Evolutionary conservation across 1,140 invertebrate species (phyloP).

Genomic region (Pseudachorutes palmiensis): DNA sequence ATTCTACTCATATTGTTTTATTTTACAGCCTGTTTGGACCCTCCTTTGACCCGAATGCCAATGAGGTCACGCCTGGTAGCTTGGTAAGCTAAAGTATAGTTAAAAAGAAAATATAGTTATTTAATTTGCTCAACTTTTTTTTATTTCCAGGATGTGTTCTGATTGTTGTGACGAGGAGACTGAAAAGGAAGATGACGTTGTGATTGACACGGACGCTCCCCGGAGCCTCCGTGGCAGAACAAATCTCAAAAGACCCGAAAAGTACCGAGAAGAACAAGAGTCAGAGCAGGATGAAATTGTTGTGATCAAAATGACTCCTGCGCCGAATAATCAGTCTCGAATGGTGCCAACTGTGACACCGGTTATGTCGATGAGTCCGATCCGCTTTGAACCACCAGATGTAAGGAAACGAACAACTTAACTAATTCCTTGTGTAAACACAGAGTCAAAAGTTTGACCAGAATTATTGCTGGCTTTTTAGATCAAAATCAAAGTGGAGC

Average conservation of each 20-base stretch:
- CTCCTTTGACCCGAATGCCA: slow-evolving; percentile 81
- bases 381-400: background rate
- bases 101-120: background rate
- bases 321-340: too few species aligned
- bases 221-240: slow-evolving; percentile 53
- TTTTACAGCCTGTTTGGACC: slow-evolving; percentile 65
- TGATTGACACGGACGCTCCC: slow-evolving; percentile 52
- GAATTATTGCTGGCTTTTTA: too few species aligned
- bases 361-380: background rate
- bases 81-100: slow-evolving; percentile 56
- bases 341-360: background rate
- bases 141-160: slow-evolving; percentile 64
- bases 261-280: slow-evolving; percentile 41
- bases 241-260: slow-evolving; percentile 33
- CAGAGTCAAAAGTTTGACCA: too few species aligned
- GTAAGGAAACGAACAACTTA: too few species aligned
- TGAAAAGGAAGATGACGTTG: slow-evolving; percentile 58
- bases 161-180: slow-evolving; percentile 69
- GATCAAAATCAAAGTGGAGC: too few species aligned
- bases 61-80: slow-evolving; percentile 88
- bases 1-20: background rate
- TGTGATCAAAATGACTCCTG: background rate
- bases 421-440: too few species aligned
- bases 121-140: slow-evolving; percentile 10
- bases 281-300: slow-evolving; percentile 37